Conservation (phyloP, 2,888 invertebrate genomes). For the Brenthis daphne region DNA sequence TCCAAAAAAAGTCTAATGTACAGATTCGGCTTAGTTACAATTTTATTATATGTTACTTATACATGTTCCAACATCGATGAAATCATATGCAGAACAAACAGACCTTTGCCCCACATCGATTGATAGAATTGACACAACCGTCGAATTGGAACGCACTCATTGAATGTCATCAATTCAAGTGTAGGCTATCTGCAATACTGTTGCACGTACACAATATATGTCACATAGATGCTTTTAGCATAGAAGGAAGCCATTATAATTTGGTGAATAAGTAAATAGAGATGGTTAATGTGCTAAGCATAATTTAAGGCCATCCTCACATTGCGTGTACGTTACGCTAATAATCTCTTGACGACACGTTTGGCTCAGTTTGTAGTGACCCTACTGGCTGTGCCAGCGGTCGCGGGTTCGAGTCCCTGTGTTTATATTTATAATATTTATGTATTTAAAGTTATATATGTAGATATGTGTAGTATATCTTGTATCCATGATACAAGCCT, state of each 20-base stretch:
- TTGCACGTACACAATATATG: background rate
- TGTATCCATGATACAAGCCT: too few species aligned
- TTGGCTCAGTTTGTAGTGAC: too few species aligned
- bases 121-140: slow-evolving; percentile 21
- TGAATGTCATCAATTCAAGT: slow-evolving; percentile 21
- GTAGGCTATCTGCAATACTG: slow-evolving; percentile 16
- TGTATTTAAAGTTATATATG: too few species aligned
- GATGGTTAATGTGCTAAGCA: slow-evolving; percentile 21
- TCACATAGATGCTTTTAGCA: slow-evolving; percentile 19
- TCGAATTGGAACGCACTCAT: slow-evolving; percentile 19
- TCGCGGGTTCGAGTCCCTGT: too few species aligned
- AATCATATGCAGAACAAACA: slow-evolving; percentile 11
- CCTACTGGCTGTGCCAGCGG: too few species aligned
- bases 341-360: background rate
- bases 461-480: too few species aligned
- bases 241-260: slow-evolving; percentile 29
- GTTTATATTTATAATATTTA: too few species aligned
- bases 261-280: slow-evolving; percentile 30
- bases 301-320: slow-evolving; percentile 19
- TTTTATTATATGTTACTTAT: background rate
- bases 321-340: slow-evolving; percentile 1
- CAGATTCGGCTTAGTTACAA: too few species aligned
- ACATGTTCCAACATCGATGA: background rate
- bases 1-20: too few species aligned
- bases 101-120: slow-evolving; percentile 10